Base-by-base conservation (phyloP, 2,797 vertebrate species). In the Coregonus suidteri region DNA sequence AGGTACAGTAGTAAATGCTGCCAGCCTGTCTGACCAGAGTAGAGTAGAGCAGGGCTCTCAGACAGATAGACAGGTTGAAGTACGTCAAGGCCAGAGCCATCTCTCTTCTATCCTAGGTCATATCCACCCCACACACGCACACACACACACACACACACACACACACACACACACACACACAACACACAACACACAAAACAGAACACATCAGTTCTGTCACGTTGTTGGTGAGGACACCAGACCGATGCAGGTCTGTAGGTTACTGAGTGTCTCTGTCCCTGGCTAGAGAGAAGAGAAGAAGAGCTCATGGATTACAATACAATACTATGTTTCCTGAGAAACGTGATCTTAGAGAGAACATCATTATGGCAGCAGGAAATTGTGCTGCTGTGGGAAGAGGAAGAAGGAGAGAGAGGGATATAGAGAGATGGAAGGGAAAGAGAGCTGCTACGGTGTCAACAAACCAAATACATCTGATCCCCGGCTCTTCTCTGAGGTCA, bases 101-200 rank as follows among this genome's bases (percentile, higher is more conserved):
- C 15, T 20, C 20, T 20, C 62, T 65, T 25, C 64, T 30, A 15
- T 34, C 64, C 64, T 47, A 47, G 11, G 9, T 11, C 41, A 47
- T 47, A 9, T 47, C 9, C 41, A 47, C 41, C 3, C 2, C 41
- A 47, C 41, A 2, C 41, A 13, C 41, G 0, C 41, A 47, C 41
- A 70, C 52, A 69, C 62, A 78, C 35, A 30, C 72, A 34, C 73
- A 78, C 81, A 75, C 76, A 80, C 79, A 79, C 70, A 75, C 76
- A 18, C 54, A 54, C 74, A 80, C 70, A 80, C 25, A 79, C 59
- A 80, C 81, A 86, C 73, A 78, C 81, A 75, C 76, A 80, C 79
- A 79, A 75, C 76, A 18, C 54, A 54, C 74, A 80, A 80, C 25
- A 79, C 59, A 80, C 81, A 86, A 25, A 25, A 25, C 25, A 25